phyloP scores from a whole-genome alignment of 1,140 invertebrate genomes.

The Apolygus lucorum region DNA sequence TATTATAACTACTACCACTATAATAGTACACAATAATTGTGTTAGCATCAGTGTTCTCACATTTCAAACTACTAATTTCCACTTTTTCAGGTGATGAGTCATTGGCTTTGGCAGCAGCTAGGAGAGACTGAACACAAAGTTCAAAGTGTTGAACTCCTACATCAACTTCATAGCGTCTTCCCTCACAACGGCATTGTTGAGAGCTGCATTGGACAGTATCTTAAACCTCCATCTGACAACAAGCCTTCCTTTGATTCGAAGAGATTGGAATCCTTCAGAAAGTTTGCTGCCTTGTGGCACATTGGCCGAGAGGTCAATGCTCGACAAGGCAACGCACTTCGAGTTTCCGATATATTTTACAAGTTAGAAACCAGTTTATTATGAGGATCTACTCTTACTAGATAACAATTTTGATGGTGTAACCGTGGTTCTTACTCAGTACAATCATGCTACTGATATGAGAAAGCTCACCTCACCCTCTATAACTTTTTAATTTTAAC shows the following conservation, averaged over 20 bases:
- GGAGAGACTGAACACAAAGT: constrained; percentile 52
- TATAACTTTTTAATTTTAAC: too few relatives aligned
- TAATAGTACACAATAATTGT: too few relatives aligned
- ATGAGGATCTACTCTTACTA: too few relatives aligned
- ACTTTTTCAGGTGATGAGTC: constrained; percentile 46
- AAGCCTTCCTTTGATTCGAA: constrained; percentile 16
- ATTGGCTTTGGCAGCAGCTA: constrained; percentile 59
- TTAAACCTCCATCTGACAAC: constrained; percentile 37
- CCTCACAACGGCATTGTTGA: constrained; percentile 54
- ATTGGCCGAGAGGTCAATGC: constrained; percentile 54
- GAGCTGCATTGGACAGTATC: constrained; percentile 53
- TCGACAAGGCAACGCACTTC: constrained; percentile 32
- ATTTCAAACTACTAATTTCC: too few relatives aligned
- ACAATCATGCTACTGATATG: too few relatives aligned
- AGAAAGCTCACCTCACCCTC: neutral
- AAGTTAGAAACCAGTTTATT: constrained; percentile 33
- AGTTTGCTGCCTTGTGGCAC: constrained; percentile 72
- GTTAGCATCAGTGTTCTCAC: too few relatives aligned
- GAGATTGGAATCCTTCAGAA: constrained; percentile 55
- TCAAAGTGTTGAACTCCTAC: constrained; percentile 55
- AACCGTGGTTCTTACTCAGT: neutral
- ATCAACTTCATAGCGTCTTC: constrained; percentile 53
- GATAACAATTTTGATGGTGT: neutral
- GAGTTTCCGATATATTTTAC: constrained; percentile 35
- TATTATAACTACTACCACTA: too few relatives aligned